Conservation (phyloP, 2,888 invertebrate species). For the Drosophila acutilabella region DNA sequence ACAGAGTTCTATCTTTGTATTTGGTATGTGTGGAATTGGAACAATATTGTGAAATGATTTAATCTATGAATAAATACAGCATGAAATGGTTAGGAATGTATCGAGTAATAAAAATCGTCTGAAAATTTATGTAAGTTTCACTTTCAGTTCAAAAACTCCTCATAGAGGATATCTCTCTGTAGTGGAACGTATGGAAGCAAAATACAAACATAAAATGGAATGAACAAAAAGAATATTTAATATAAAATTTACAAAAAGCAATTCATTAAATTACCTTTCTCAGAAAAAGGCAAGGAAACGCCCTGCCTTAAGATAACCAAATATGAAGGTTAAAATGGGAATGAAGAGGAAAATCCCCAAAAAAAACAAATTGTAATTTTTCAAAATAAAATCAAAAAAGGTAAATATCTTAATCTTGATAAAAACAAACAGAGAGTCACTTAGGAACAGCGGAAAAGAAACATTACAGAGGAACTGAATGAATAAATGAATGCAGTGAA, state of each 20-base stretch:
- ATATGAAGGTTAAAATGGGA: not conserved
- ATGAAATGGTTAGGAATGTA: too few species aligned
- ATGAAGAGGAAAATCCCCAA: not conserved
- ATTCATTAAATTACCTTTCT: too few species aligned
- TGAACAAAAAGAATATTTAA: too few species aligned
- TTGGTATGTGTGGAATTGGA: not conserved
- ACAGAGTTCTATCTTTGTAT: not conserved
- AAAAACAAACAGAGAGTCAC: slow-evolving; percentile 29
- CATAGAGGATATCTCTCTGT: not conserved
- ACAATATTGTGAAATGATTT: not conserved
- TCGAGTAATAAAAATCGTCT: too few species aligned
- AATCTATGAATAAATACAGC: too few species aligned
- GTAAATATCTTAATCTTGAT: slow-evolving; percentile 32
- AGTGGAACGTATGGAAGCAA: too few species aligned
- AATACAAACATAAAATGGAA: too few species aligned
- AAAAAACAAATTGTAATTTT: slow-evolving; percentile 6
- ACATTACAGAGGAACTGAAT: slow-evolving; percentile 18
- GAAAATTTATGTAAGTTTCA: not conserved
- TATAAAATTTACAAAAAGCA: too few species aligned
- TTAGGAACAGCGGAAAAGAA: slow-evolving; percentile 28
- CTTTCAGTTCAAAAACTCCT: not conserved
- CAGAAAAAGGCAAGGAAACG: too few species aligned
- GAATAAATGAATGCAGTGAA: slow-evolving; percentile 27
- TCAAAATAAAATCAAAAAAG: slow-evolving; percentile 20
- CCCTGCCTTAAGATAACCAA: too few species aligned